Conservation (phyloP, 1,140 invertebrate species). For the Drosophila paulistorum region DNA sequence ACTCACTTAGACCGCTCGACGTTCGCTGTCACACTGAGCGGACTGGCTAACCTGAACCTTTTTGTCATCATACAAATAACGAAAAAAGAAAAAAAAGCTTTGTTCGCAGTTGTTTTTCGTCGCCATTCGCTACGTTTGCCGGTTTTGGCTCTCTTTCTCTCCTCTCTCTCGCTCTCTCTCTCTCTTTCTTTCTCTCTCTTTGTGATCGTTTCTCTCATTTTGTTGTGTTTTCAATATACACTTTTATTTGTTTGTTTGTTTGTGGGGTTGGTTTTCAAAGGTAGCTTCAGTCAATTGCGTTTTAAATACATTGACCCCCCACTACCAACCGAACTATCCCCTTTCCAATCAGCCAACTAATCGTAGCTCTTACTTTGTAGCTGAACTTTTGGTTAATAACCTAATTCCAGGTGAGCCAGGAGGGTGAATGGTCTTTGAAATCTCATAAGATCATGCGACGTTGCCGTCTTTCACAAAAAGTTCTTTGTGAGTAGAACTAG, state of each 20-base stretch:
- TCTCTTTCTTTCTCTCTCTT: slow-evolving; percentile 6
- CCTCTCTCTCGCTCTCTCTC: not conserved
- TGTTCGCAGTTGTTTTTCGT: slow-evolving; percentile 3
- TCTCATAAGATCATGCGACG: not conserved
- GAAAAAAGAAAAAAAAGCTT: slow-evolving; percentile 12
- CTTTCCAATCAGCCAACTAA: not conserved
- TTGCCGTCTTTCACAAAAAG: not conserved
- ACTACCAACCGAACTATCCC: not conserved
- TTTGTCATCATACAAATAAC: slow-evolving; percentile 15
- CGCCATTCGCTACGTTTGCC: slow-evolving; percentile 3
- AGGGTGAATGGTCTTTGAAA: not conserved
- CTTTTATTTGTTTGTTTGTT: slow-evolving; percentile 9
- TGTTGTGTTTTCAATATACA: not conserved
- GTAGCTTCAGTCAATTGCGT: slow-evolving; percentile 47
- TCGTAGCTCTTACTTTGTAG: slow-evolving; percentile 13
- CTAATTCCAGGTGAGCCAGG: slow-evolving; percentile 36
- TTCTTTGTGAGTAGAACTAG: too few species aligned
- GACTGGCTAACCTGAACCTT: slow-evolving; percentile 18
- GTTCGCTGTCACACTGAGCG: slow-evolving; percentile 67
- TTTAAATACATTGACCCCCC: slow-evolving; percentile 46
- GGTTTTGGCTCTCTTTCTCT: slow-evolving; percentile 8
- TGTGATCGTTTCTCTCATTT: not conserved
- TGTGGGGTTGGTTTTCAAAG: slow-evolving; percentile 2
- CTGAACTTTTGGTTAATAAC: slow-evolving; percentile 22
- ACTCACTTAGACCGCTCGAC: slow-evolving; percentile 63